phyloP scores from a whole-genome alignment of 1,140 invertebrate species.

The Arctopsyche grandis region DNA sequence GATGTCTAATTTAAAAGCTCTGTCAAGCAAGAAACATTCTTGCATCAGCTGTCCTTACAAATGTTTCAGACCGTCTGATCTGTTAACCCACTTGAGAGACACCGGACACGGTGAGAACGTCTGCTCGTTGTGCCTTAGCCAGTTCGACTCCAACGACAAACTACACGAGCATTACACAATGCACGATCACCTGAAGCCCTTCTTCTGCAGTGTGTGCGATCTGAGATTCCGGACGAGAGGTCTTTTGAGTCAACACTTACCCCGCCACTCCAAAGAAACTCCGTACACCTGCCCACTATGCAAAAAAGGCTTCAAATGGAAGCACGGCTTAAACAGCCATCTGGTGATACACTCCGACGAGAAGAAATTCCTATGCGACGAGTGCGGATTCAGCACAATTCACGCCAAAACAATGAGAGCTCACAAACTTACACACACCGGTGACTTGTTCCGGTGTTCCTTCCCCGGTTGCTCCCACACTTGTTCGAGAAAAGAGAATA shows the following conservation, averaged over 20 bases:
- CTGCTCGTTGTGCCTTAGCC: constrained; percentile 66
- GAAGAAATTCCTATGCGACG: constrained; percentile 71
- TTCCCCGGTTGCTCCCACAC: constrained; percentile 65
- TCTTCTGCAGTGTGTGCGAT: constrained; percentile 68
- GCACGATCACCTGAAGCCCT: constrained; percentile 66
- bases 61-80: constrained; percentile 60
- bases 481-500: constrained; percentile 65
- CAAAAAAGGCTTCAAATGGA: constrained; percentile 73
- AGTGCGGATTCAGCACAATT: constrained; percentile 71
- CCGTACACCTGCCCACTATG: constrained; percentile 70
- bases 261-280: constrained; percentile 68
- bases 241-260: constrained; percentile 66
- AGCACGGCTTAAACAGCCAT: constrained; percentile 70
- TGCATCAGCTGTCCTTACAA: constrained; percentile 61
- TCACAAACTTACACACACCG: constrained; percentile 68
- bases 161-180: constrained; percentile 63
- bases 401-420: constrained; percentile 70
- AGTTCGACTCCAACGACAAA: constrained; percentile 61
- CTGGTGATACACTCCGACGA: constrained; percentile 67
- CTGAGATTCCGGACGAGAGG: constrained; percentile 66
- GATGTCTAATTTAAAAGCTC: constrained; percentile 35
- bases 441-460: constrained; percentile 67
- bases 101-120: constrained; percentile 64
- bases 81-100: constrained; percentile 61
- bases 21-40: constrained; percentile 59